Evolutionary conservation across 2,888 invertebrate genomes (phyloP).

Genomic region (Stegophylla sp.): DNA sequence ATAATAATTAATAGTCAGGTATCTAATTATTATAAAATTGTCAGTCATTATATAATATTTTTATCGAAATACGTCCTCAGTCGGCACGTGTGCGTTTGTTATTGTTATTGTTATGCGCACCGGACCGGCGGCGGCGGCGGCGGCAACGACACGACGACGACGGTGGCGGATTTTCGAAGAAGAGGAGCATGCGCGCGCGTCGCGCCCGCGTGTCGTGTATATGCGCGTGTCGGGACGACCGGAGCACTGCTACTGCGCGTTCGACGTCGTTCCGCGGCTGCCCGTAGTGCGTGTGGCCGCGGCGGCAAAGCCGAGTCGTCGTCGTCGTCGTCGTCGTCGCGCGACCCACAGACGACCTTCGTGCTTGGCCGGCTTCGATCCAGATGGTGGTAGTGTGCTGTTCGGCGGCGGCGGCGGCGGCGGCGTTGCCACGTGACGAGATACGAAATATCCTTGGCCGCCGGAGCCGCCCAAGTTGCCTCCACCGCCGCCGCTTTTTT

Average conservation of each 20-base stretch:
- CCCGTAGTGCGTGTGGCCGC: conserved; percentile 34
- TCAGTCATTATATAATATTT: too few relatives aligned
- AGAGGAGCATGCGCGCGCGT: conserved; percentile 34
- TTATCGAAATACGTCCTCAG: too few relatives aligned
- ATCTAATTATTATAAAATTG: too few relatives aligned
- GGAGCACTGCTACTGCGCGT: conserved; percentile 54
- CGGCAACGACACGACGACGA: neutral
- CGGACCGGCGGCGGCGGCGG: conserved; percentile 12
- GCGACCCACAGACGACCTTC: conserved; percentile 59
- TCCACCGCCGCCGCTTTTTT: conserved; percentile 37
- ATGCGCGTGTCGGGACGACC: conserved; percentile 49
- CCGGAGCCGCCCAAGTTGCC: conserved; percentile 54
- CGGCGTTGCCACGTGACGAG: conserved; percentile 58
- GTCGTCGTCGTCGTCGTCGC: conserved; percentile 30
- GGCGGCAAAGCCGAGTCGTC: conserved; percentile 31
- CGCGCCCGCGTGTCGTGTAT: conserved; percentile 7
- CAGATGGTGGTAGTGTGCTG: conserved; percentile 55
- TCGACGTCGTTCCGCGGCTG: conserved; percentile 29
- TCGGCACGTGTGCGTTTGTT: neutral
- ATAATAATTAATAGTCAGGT: too few relatives aligned
- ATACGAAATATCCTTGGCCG: conserved; percentile 48
- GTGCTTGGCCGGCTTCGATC: conserved; percentile 59
- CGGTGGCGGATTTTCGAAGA: conserved; percentile 12
- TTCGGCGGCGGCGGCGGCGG: conserved; percentile 31
- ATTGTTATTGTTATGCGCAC: conserved; percentile 34